phyloP scores from a whole-genome alignment of 2,888 invertebrate species.

The Trissolcus brochymenae region DNA sequence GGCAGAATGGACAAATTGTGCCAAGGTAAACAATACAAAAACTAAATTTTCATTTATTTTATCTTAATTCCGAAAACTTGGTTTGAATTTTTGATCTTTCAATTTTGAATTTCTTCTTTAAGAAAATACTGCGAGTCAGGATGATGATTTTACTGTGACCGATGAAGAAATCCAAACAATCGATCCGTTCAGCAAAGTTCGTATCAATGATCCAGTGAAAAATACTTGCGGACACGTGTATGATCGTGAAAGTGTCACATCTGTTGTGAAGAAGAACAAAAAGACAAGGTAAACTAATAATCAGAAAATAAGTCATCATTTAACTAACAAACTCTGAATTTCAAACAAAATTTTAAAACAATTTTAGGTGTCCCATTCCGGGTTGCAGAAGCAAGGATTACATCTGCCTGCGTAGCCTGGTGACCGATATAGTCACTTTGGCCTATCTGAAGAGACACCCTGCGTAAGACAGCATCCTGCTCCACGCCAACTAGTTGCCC shows the following conservation, averaged over 20 bases:
- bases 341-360: too few species aligned
- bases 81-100: neutral
- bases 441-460: conserved; percentile 65
- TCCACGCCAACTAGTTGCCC: conserved; percentile 10
- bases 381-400: conserved; percentile 67
- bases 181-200: conserved; percentile 71
- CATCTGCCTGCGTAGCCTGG: conserved; percentile 61
- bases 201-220: conserved; percentile 70
- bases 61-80: neutral
- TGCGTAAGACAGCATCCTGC: conserved; percentile 12
- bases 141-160: conserved; percentile 65
- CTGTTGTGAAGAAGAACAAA: conserved; percentile 64
- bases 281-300: conserved; percentile 63
- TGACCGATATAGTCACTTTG: conserved; percentile 65
- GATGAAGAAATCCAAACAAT: conserved; percentile 65
- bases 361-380: conserved; percentile 69
- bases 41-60: neutral
- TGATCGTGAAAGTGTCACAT: conserved; percentile 65
- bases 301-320: too few species aligned
- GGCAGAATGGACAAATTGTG: neutral
- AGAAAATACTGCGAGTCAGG: conserved; percentile 26
- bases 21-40: conserved; percentile 6
- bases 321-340: too few species aligned
- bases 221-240: conserved; percentile 72
- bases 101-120: neutral